These are phyloP conservation scores for Psylliodes chrysocephalus DNA, from an alignment of 2,888 invertebrate species.

Conservation along the genomic window DNA sequence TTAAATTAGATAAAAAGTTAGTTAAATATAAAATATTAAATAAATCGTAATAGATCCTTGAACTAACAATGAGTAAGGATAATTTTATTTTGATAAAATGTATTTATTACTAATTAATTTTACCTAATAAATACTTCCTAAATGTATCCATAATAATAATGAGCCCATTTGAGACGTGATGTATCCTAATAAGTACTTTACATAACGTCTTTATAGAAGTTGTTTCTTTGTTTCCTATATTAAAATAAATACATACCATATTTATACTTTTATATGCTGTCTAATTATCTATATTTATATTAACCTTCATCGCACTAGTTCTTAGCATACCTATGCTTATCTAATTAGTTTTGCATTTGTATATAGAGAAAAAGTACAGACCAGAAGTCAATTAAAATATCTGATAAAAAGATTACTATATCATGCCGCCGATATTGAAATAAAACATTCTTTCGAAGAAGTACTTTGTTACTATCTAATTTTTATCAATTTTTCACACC, in stretches of 20 bases:
- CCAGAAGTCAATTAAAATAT: constrained; percentile 2
- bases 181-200: constrained; percentile 21
- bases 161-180: constrained; percentile 15
- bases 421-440: not conserved
- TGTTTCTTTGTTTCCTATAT: constrained; percentile 18
- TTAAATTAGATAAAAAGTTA: not conserved
- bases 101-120: not conserved
- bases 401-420: constrained; percentile 1
- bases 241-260: constrained; percentile 5
- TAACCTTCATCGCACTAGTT: not conserved
- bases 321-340: not conserved
- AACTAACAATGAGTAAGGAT: no score
- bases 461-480: not conserved
- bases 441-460: not conserved
- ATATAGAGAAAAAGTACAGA: not conserved
- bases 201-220: constrained; percentile 12
- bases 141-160: constrained; percentile 6
- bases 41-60: no score
- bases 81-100: not conserved
- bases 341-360: constrained; percentile 7
- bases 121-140: no score
- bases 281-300: not conserved
- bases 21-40: not conserved
- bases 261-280: not conserved
- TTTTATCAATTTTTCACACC: not conserved